Base-by-base conservation (phyloP, 2,888 invertebrate genomes). In the Saturnia japonica region DNA sequence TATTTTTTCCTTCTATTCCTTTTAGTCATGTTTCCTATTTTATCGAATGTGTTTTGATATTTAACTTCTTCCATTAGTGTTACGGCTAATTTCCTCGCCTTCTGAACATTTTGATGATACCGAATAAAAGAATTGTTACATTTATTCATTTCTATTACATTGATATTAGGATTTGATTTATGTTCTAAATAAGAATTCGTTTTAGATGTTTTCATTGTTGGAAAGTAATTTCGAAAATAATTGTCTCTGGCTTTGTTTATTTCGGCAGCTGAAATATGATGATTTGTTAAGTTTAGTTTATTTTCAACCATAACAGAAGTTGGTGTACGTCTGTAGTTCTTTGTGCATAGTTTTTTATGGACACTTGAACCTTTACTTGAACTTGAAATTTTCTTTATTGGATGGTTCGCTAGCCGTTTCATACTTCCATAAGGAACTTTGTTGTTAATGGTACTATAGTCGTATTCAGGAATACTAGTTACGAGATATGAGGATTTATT, bases 401-500 rank as follows among this genome's bases (percentile, higher is more conserved):
- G 74, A 71, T 14, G 72, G 68, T 72, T 77, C 72, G 73, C 75
- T 66, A 69, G 51, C 72, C 76, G 43, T 62, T 69, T n/a, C 74
- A 60, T 51, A 73, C 57, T 71, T 68, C 70, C 40, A 60, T 68
- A 16, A 34, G 69, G 22, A 68, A 73, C 67, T 51, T 68, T 54
- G 51, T 62, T 72, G 28, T 60, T 4, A 22, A 51, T 40, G 68
- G 76, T 77, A 42, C 78, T 80, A 70, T 81, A 79, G 45, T 88
- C 85, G 28, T 79, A 74, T 68, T 89, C 88, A 60, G 89, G 87
- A 28, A 87, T 75, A 72, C 80, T 85, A 8, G 88, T 91, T 6
- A 93, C 91, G 68, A 93, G 75, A 72, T 87, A 93, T 0, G 88
- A 81, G 0, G 90, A 82, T 47, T 88, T 85, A 77, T 92, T 91